Evolutionary conservation across 2,797 vertebrate genomes (phyloP).

Genomic region (Echiichthys vipera): DNA sequence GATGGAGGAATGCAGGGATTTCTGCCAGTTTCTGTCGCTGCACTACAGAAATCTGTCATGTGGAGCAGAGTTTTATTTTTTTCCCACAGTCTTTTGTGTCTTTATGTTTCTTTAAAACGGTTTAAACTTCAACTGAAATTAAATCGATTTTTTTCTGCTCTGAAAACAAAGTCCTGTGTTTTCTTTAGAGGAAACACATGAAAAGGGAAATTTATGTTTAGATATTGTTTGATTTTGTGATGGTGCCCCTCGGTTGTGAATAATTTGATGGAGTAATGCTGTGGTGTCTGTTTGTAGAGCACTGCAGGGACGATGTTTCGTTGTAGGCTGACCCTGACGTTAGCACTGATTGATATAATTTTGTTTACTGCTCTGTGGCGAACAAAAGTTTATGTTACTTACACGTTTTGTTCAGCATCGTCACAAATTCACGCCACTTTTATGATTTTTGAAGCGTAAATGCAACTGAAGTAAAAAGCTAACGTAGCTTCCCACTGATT

Average conservation of each 20-base stretch:
- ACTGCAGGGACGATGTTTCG: too few relatives aligned
- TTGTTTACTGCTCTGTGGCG: too few relatives aligned
- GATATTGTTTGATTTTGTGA: too few relatives aligned
- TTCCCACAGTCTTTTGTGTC: not conserved
- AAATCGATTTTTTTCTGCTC: not conserved
- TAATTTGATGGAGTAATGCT: not conserved
- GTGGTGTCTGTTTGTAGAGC: not conserved
- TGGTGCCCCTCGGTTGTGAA: not conserved
- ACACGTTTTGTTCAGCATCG: too few relatives aligned
- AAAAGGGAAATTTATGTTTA: too few relatives aligned
- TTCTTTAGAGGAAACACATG: not conserved
- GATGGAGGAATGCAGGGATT: constrained; percentile 60
- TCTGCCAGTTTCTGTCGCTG: constrained; percentile 39
- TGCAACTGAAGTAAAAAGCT: too few relatives aligned
- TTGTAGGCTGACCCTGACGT: too few relatives aligned
- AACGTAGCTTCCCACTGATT: too few relatives aligned
- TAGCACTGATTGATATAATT: too few relatives aligned
- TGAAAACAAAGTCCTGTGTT: not conserved
- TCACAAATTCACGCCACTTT: too few relatives aligned
- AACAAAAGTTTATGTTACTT: too few relatives aligned
- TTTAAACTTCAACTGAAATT: not conserved
- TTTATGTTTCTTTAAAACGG: not conserved
- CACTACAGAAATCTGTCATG: constrained; percentile 34
- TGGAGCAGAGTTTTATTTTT: constrained; percentile 7
- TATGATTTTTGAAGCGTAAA: too few relatives aligned